Conservation (phyloP, 2,797 vertebrate genomes). For the Rhabdomys pumilio region DNA sequence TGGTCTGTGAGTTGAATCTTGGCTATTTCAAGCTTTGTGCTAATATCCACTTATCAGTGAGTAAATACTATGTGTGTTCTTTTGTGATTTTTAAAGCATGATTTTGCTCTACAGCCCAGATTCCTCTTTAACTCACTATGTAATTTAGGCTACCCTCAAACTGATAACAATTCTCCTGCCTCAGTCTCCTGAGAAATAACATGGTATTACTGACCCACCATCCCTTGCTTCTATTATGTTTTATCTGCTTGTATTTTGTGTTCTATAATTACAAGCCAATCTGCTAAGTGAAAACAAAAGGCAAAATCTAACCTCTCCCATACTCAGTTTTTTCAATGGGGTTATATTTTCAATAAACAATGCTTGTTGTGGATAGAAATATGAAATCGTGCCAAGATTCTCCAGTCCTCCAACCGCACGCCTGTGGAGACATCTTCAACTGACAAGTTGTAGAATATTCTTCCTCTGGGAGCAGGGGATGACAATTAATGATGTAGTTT, state of each 20-base stretch:
- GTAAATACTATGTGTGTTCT: no score
- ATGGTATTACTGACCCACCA: not conserved
- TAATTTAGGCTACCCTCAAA: not conserved
- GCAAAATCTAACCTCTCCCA: not conserved
- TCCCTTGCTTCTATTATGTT: not conserved
- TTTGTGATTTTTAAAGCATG: not conserved
- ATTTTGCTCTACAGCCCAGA: not conserved
- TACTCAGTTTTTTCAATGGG: not conserved
- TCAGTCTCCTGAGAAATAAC: not conserved
- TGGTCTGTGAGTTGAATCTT: no score
- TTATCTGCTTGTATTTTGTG: not conserved
- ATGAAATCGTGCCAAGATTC: not conserved
- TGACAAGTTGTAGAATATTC: not conserved
- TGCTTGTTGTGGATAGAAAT: not conserved
- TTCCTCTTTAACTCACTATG: not conserved
- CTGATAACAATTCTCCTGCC: not conserved
- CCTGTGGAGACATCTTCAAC: not conserved
- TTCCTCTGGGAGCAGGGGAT: not conserved
- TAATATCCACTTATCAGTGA: no score
- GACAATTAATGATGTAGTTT: not conserved
- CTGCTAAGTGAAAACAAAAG: constrained; percentile 1
- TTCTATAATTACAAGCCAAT: not conserved
- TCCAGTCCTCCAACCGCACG: not conserved
- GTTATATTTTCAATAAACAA: constrained; percentile 53
- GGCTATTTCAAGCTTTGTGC: no score